Percentiles rank a stretch among this genome's conserved stretches.
These are phyloP conservation scores for Chrysopilus asiliformis DNA, from an alignment of 2,888 invertebrate species.

Conservation along the genomic window DNA sequence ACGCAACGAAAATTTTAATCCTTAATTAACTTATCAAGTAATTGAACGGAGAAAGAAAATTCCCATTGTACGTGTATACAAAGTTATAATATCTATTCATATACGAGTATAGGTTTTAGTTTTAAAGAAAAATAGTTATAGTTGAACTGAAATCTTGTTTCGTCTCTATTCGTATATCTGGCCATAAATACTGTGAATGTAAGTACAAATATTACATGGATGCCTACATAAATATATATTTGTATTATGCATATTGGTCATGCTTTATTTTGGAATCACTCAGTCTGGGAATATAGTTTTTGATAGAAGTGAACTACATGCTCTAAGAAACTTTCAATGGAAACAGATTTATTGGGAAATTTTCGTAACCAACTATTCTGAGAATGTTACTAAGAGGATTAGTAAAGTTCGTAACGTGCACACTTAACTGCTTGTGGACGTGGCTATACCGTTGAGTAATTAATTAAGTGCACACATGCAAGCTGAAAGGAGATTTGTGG, in stretches of 20 bases:
- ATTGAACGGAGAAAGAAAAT: constrained; percentile 5
- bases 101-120: too few species aligned
- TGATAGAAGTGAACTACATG: too few species aligned
- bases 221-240: too few species aligned
- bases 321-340: background rate
- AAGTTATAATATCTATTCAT: too few species aligned
- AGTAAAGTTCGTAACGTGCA: background rate
- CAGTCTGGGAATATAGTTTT: too few species aligned
- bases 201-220: too few species aligned
- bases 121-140: too few species aligned
- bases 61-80: too few species aligned
- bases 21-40: constrained; percentile 20
- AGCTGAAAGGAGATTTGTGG: constrained; percentile 9
- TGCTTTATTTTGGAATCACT: too few species aligned
- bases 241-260: too few species aligned
- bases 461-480: constrained; percentile 15
- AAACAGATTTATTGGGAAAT: background rate
- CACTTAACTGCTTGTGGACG: background rate
- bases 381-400: background rate
- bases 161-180: too few species aligned
- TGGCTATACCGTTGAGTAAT: constrained; percentile 10
- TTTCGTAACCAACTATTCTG: background rate
- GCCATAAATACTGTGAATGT: too few species aligned
- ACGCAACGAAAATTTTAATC: constrained; percentile 19
- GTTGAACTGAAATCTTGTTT: background rate